A percentile compares a stretch with the other conserved stretches of the same genome.
Conservation (phyloP, 1,140 invertebrate species). For the Epicauta chinensis region DNA sequence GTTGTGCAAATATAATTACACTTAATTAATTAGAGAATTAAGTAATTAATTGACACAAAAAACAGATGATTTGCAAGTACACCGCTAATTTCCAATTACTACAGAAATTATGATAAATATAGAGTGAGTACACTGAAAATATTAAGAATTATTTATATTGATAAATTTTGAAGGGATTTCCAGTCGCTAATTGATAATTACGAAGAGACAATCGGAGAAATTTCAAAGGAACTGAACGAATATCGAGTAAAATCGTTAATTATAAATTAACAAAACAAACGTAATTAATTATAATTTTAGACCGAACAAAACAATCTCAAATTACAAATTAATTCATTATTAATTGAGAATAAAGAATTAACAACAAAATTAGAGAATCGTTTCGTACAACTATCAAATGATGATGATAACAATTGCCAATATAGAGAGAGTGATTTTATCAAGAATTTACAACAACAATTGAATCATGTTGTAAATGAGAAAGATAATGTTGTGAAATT, state of each 20-base stretch:
- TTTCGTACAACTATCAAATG: conserved; percentile 14
- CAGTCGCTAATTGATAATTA: conserved; percentile 32
- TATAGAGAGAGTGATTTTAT: conserved; percentile 25
- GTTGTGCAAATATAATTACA: too few species aligned
- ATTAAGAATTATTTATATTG: neutral
- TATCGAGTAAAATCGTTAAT: conserved; percentile 29
- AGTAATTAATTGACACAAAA: too few species aligned
- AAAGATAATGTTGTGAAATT: conserved; percentile 35
- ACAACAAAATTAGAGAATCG: conserved; percentile 20
- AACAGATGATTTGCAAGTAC: too few species aligned
- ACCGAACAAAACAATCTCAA: conserved; percentile 31
- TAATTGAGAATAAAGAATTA: conserved; percentile 34
- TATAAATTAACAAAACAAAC: conserved; percentile 3
- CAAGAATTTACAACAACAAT: conserved; percentile 35
- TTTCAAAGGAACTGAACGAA: conserved; percentile 31
- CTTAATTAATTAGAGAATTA: too few species aligned
- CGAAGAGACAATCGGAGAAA: conserved; percentile 27
- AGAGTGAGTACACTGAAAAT: neutral
- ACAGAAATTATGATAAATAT: too few species aligned
- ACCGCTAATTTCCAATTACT: too few species aligned
- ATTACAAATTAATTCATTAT: conserved; percentile 23
- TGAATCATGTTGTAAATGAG: conserved; percentile 28
- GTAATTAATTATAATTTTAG: conserved; percentile 22
- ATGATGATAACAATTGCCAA: conserved; percentile 9
- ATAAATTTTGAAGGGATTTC: conserved; percentile 24